A percentile compares a stretch with the other conserved stretches of the same genome.
These are phyloP conservation scores for Diglossa cyanea DNA, from an alignment of 2,797 vertebrate genomes.

Conservation along the genomic window DNA sequence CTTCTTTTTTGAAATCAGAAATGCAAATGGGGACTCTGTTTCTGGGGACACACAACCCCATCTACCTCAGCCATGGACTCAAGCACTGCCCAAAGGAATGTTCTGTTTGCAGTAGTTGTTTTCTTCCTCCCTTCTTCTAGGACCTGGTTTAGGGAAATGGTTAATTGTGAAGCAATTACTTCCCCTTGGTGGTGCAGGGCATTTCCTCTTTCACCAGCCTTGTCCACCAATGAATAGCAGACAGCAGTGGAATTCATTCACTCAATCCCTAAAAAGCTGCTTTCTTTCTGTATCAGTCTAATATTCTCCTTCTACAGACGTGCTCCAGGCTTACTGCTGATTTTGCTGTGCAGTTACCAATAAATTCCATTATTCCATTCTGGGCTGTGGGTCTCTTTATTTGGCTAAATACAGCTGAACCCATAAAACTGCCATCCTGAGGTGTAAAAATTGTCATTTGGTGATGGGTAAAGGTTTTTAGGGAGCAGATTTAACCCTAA, in stretches of 20 bases:
- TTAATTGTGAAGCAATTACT: not conserved
- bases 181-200: not conserved
- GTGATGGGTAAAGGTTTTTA: not conserved
- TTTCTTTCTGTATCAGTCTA: not conserved
- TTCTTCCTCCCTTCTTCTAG: not conserved
- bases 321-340: not conserved
- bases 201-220: not conserved
- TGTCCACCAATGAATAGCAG: accelerated
- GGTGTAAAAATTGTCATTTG: accelerated
- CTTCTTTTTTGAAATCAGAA: not conserved
- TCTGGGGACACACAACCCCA: slow-evolving; percentile 46
- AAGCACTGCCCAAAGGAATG: not conserved
- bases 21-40: slow-evolving; percentile 47
- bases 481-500: not conserved
- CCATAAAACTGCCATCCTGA: accelerated
- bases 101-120: not conserved
- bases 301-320: not conserved
- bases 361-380: slow-evolving; percentile 21
- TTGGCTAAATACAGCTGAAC: not conserved
- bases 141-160: not conserved
- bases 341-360: not conserved
- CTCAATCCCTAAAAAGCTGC: not conserved
- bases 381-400: not conserved
- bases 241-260: not conserved
- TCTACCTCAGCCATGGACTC: slow-evolving; percentile 46